phyloP scores from a whole-genome alignment of 2,888 invertebrate genomes.

The Odontomyia ornata region DNA sequence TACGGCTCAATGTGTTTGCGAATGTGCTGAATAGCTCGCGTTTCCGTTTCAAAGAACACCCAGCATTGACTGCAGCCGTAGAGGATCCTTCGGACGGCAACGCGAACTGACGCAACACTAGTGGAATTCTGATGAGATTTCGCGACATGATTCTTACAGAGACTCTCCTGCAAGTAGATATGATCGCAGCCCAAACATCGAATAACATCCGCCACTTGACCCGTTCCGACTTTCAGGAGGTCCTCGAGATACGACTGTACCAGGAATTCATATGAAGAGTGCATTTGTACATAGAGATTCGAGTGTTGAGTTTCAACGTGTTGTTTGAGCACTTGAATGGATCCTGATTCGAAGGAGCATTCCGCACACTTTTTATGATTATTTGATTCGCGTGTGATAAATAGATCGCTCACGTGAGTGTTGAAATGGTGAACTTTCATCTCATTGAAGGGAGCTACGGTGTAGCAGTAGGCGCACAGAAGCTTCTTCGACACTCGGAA shows the following conservation, averaged over 20 bases:
- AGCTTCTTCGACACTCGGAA: constrained; percentile 13
- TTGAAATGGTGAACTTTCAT: constrained; percentile 16
- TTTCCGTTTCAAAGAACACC: constrained; percentile 29
- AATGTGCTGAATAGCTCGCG: constrained; percentile 25
- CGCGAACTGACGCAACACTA: background rate
- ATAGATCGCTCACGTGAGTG: background rate
- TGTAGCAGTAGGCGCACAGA: constrained; percentile 26
- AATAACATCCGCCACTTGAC: background rate
- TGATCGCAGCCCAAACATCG: constrained; percentile 7
- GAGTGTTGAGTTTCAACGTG: background rate
- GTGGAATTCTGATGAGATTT: background rate
- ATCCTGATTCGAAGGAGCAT: background rate
- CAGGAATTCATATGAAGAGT: constrained; percentile 13
- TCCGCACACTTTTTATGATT: constrained; percentile 26
- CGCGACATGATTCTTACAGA: background rate
- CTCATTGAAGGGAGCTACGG: background rate
- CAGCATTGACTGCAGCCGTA: constrained; percentile 34
- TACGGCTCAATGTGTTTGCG: constrained; percentile 25
- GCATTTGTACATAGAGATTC: background rate
- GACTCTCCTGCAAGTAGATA: background rate
- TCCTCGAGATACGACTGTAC: background rate
- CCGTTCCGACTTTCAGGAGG: background rate
- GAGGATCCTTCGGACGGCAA: background rate
- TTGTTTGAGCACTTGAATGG: background rate
- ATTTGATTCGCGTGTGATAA: background rate